Evolutionary conservation across 2,888 invertebrate species (phyloP).

Genomic region (Xiphydria camelus): DNA sequence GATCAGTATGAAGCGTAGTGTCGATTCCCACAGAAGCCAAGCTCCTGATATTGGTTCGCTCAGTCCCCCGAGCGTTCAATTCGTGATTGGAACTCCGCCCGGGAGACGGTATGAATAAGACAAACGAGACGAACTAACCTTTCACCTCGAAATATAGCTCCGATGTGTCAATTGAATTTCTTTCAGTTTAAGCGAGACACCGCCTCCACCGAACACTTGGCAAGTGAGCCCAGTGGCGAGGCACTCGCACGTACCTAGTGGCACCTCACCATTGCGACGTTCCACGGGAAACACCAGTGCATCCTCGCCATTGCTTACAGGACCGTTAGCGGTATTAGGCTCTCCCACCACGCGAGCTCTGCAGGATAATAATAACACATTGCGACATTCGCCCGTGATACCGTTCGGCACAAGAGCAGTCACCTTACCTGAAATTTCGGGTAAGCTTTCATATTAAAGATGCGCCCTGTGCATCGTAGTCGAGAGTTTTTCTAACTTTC

Average conservation of each 20-base stretch:
- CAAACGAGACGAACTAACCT: not conserved
- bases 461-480: too few relatives aligned
- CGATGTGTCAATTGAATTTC: constrained; percentile 11
- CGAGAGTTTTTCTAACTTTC: not conserved
- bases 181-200: constrained; percentile 66
- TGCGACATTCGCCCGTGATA: constrained; percentile 62
- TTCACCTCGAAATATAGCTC: constrained; percentile 27
- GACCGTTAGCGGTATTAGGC: constrained; percentile 68
- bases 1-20: constrained; percentile 77
- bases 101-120: constrained; percentile 64
- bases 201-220: constrained; percentile 79
- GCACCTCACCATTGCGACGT: constrained; percentile 69
- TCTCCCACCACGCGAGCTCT: constrained; percentile 68
- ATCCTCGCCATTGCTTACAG: constrained; percentile 65
- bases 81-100: constrained; percentile 86
- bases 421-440: constrained; percentile 68
- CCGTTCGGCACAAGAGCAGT: constrained; percentile 70
- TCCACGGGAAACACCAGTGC: constrained; percentile 58
- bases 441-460: constrained; percentile 34
- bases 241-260: constrained; percentile 60
- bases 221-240: constrained; percentile 76
- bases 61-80: constrained; percentile 88
- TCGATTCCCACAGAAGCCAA: constrained; percentile 66
- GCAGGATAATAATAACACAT: constrained; percentile 66
- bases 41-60: constrained; percentile 86